Evolutionary conservation across 1,140 invertebrate species (phyloP).

Genomic region (Brachionus angularis): DNA sequence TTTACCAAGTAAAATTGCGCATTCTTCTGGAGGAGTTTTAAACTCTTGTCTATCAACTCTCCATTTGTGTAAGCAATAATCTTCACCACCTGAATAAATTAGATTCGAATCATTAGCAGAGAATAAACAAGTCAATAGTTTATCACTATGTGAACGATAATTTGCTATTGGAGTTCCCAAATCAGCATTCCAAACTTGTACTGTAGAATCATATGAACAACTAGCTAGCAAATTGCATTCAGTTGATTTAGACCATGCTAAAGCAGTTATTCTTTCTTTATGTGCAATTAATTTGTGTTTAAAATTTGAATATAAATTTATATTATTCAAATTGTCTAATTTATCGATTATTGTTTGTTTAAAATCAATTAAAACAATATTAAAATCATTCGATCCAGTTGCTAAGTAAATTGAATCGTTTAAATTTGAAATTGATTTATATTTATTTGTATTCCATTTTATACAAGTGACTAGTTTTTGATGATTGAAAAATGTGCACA

Average conservation of each 20-base stretch:
- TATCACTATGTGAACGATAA: constrained; percentile 35
- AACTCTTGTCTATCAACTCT: constrained; percentile 22
- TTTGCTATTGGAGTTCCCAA: neutral
- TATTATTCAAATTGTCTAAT: neutral
- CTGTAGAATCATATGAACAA: constrained; percentile 41
- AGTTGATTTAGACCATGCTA: neutral
- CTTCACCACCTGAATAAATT: constrained; percentile 36
- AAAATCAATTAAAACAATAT: neutral
- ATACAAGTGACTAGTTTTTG: constrained; percentile 37
- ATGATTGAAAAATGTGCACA: constrained; percentile 38
- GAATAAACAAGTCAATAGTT: constrained; percentile 30
- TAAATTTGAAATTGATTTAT: neutral
- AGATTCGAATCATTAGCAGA: neutral
- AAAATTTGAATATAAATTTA: neutral
- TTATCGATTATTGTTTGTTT: neutral
- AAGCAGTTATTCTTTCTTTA: constrained; percentile 13
- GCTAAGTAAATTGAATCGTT: neutral
- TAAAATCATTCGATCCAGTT: constrained; percentile 42
- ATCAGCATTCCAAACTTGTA: constrained; percentile 34
- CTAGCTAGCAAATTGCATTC: neutral
- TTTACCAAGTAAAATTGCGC: constrained; percentile 34
- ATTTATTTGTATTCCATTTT: constrained; percentile 10
- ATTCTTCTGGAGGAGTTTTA: constrained; percentile 26
- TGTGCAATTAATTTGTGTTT: constrained; percentile 26
- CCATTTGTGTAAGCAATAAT: constrained; percentile 26